Conservation (phyloP, 1,140 invertebrate species). For the Glomeris maerens region DNA sequence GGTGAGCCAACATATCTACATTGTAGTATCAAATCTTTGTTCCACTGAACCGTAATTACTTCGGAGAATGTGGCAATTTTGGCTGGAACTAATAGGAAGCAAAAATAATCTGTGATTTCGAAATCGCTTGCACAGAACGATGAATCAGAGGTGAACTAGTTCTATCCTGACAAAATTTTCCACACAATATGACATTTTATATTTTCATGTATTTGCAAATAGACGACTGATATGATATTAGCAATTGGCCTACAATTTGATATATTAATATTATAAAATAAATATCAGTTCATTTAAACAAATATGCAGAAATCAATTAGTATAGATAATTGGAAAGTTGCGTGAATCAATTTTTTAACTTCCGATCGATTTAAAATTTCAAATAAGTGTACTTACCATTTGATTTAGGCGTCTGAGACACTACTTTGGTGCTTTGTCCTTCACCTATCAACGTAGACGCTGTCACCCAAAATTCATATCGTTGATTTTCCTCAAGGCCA, state of each 20-base stretch:
- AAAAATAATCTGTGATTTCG: no score
- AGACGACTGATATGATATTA: no score
- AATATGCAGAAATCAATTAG: no score
- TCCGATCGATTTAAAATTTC: background rate
- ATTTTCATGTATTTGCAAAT: no score
- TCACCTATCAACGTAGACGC: constrained; percentile 6
- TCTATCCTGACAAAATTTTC: no score
- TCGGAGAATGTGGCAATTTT: constrained; percentile 86
- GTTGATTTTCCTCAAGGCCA: constrained; percentile 1
- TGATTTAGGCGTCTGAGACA: background rate
- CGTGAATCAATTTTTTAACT: background rate
- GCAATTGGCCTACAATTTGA: no score
- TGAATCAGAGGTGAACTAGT: no score
- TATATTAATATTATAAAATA: no score
- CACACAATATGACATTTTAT: no score
- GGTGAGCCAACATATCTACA: constrained; percentile 82
- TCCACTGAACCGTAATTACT: constrained; percentile 72
- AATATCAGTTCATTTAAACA: no score
- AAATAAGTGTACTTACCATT: background rate
- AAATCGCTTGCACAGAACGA: no score
- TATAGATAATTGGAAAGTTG: background rate
- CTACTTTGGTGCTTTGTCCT: constrained; percentile 1
- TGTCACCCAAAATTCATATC: constrained; percentile 14
- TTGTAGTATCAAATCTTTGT: constrained; percentile 76
- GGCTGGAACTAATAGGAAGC: constrained; percentile 71